phyloP scores from a whole-genome alignment of 2,888 invertebrate genomes.

The Lycaena phlaeas region DNA sequence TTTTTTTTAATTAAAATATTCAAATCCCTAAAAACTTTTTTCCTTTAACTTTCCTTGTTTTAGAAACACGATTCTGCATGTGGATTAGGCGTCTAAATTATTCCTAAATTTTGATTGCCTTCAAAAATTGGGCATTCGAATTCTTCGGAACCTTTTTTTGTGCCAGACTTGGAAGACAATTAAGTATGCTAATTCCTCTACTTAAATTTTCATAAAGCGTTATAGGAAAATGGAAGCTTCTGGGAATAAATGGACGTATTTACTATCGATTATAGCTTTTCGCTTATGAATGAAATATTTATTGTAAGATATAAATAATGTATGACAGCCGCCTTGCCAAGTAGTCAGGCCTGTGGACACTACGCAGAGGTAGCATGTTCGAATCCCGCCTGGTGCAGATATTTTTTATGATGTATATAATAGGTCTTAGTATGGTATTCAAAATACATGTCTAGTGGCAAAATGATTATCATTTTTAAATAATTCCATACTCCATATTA shows the following conservation, averaged over 20 bases:
- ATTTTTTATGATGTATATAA: no score
- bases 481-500: no score
- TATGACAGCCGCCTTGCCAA: no score
- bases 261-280: background rate
- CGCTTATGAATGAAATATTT: no score
- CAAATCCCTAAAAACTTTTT: conserved; percentile 45
- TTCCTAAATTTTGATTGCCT: conserved; percentile 62
- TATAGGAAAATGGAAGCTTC: background rate
- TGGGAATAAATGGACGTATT: background rate
- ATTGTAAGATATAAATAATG: no score
- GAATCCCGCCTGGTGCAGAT: no score
- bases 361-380: no score
- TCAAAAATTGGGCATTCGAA: conserved; percentile 45
- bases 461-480: no score
- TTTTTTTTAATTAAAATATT: conserved; percentile 49
- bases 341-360: no score
- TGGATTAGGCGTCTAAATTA: conserved; percentile 54
- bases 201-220: background rate
- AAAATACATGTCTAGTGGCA: no score
- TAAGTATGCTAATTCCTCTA: conserved; percentile 65
- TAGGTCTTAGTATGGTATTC: no score
- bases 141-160: conserved; percentile 46
- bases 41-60: conserved; percentile 36
- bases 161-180: conserved; percentile 56
- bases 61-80: conserved; percentile 39